These are phyloP conservation scores for Boleophthalmus pectinirostris DNA, from an alignment of 2,113 vertebrate genomes.

Conservation along the genomic window DNA sequence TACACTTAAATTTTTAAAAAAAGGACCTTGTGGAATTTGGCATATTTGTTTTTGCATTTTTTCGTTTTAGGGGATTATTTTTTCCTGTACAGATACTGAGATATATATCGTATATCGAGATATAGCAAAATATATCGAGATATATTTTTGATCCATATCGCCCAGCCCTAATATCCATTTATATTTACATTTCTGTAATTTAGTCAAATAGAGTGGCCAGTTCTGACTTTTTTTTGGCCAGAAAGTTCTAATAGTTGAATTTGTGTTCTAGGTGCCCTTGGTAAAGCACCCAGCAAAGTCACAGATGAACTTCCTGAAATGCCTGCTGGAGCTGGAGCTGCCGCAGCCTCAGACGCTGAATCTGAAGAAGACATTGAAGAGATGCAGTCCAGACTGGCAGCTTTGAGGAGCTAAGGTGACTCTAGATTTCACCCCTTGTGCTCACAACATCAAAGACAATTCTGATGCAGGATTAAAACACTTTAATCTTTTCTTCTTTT, in stretches of 20 bases:
- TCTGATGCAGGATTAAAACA: conserved; percentile 40
- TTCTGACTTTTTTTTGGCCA: not conserved
- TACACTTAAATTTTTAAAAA: too few relatives aligned
- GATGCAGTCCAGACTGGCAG: conserved; percentile 93
- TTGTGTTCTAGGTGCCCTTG: conserved; percentile 85
- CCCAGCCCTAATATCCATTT: too few relatives aligned
- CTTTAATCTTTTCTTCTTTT: conserved; percentile 6
- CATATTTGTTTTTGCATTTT: too few relatives aligned
- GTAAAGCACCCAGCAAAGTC: conserved; percentile 96
- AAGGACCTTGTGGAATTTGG: too few relatives aligned
- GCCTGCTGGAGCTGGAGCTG: conserved; percentile 80
- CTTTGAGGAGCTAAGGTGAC: conserved; percentile 86
- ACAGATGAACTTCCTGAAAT: conserved; percentile 89
- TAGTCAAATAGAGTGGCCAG: not conserved
- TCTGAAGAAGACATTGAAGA: conserved; percentile 93
- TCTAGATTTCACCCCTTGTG: conserved; percentile 11
- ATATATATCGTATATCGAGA: too few relatives aligned
- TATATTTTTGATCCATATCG: too few relatives aligned
- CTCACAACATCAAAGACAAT: conserved; percentile 38
- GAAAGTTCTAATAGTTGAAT: conserved; percentile 7
- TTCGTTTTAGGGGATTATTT: too few relatives aligned
- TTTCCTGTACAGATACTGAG: too few relatives aligned
- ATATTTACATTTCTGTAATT: not conserved
- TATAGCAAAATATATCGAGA: too few relatives aligned
- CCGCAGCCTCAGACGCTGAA: conserved; percentile 82